Conservation (phyloP, 2,113 vertebrate species). For the Rhinogobius similis region DNA sequence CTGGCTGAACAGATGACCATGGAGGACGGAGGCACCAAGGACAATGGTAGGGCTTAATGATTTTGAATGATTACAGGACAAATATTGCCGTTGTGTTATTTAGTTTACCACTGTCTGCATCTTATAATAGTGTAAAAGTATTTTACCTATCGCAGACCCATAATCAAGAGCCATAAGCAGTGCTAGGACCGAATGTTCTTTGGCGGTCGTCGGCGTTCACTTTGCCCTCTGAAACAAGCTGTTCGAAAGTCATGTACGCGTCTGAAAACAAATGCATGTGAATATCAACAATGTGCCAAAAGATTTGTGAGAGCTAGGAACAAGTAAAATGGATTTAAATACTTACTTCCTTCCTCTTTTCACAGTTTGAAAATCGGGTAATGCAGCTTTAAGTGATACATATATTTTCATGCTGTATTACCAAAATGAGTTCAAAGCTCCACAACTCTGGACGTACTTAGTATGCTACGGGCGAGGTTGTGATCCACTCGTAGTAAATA, state of each 20-base stretch:
- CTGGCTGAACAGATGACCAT: constrained; percentile 99
- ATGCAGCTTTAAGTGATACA: neutral
- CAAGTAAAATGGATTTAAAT: no score
- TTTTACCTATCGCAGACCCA: no score
- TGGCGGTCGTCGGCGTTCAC: no score
- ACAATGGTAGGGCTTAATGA: constrained; percentile 83
- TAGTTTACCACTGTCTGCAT: neutral
- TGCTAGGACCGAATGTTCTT: no score
- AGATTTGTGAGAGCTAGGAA: neutral
- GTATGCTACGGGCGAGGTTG: neutral
- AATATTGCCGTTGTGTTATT: neutral
- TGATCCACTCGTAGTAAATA: neutral
- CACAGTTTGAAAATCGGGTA: no score
- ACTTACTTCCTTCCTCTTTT: no score
- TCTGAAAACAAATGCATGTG: no score
- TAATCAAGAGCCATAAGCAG: no score
- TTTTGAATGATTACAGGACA: neutral
- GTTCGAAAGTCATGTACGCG: neutral
- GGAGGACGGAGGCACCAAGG: constrained; percentile 95
- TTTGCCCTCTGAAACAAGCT: no score
- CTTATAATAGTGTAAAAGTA: no score
- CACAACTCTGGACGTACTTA: neutral
- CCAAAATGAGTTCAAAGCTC: neutral
- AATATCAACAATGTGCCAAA: neutral
- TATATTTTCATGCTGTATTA: neutral